These are phyloP conservation scores for Lasaia peninsularis DNA, from an alignment of 1,140 invertebrate genomes.

Conservation along the genomic window DNA sequence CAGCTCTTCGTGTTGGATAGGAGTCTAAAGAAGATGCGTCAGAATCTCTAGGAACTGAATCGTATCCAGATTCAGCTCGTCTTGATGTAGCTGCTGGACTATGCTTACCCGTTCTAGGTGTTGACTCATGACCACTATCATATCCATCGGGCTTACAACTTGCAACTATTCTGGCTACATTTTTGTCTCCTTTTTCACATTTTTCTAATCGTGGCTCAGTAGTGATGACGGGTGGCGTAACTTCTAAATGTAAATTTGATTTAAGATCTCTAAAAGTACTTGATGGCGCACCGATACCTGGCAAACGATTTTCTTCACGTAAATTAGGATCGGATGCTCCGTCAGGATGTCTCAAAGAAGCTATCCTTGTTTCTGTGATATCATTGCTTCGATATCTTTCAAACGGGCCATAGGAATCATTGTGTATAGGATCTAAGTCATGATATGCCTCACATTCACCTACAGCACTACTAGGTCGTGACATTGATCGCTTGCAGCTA, in stretches of 20 bases:
- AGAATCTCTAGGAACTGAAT: conserved; percentile 91
- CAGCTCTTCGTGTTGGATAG: conserved; percentile 83
- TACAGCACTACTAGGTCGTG: conserved; percentile 82
- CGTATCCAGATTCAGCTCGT: conserved; percentile 91
- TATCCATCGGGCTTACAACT: conserved; percentile 83
- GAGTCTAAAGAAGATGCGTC: conserved; percentile 90
- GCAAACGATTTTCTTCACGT: conserved; percentile 82
- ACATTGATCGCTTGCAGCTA: conserved; percentile 85
- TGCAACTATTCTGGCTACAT: conserved; percentile 58
- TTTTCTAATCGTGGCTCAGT: conserved; percentile 65
- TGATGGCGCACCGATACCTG: conserved; percentile 83
- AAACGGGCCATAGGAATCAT: conserved; percentile 66
- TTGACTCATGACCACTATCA: conserved; percentile 88
- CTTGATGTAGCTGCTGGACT: conserved; percentile 84
- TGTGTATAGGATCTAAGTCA: conserved; percentile 69
- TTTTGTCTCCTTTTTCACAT: conserved; percentile 61
- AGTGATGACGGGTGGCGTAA: conserved; percentile 72
- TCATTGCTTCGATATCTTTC: conserved; percentile 62
- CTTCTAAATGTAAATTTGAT: conserved; percentile 78
- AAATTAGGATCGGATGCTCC: conserved; percentile 94
- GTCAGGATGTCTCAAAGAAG: conserved; percentile 89
- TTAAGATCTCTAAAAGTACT: conserved; percentile 80
- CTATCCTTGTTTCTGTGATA: conserved; percentile 81
- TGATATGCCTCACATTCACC: conserved; percentile 67
- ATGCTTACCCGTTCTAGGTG: conserved; percentile 87